Conservation (phyloP, 2,888 invertebrate species). For the Epicampocera succincta region DNA sequence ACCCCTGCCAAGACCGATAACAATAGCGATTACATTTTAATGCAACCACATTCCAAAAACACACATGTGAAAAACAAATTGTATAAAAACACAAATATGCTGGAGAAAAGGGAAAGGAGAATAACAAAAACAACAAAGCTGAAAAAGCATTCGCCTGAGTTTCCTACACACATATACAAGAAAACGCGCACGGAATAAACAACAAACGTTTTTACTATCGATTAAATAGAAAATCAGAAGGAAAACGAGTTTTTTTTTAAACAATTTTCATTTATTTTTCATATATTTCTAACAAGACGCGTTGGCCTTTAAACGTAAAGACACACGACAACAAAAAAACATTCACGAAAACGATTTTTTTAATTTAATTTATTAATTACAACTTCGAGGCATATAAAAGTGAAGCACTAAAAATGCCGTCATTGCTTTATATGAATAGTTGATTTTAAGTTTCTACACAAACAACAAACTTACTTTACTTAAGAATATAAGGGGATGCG, state of each 20-base stretch:
- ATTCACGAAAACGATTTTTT: neutral
- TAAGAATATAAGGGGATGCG: neutral
- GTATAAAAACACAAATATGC: slow-evolving; percentile 14
- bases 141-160: slow-evolving; percentile 20
- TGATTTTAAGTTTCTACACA: slow-evolving; percentile 15
- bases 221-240: slow-evolving; percentile 40
- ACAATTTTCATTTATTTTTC: slow-evolving; percentile 20
- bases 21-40: slow-evolving; percentile 14
- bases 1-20: slow-evolving; percentile 13
- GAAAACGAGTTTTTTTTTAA: slow-evolving; percentile 53
- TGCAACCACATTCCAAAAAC: slow-evolving; percentile 52
- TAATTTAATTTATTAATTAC: slow-evolving; percentile 44
- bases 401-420: slow-evolving; percentile 67
- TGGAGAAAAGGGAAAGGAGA: slow-evolving; percentile 44
- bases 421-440: slow-evolving; percentile 46
- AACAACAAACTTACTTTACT: slow-evolving; percentile 51
- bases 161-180: neutral
- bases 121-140: slow-evolving; percentile 14
- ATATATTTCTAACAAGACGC: slow-evolving; percentile 50
- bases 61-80: slow-evolving; percentile 52
- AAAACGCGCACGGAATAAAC: too few relatives aligned
- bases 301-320: slow-evolving; percentile 45
- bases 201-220: slow-evolving; percentile 10
- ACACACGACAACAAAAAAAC: slow-evolving; percentile 20
- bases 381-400: slow-evolving; percentile 14